These are phyloP conservation scores for Siniperca obscura DNA, from an alignment of 2,797 vertebrate genomes.

Conservation along the genomic window DNA sequence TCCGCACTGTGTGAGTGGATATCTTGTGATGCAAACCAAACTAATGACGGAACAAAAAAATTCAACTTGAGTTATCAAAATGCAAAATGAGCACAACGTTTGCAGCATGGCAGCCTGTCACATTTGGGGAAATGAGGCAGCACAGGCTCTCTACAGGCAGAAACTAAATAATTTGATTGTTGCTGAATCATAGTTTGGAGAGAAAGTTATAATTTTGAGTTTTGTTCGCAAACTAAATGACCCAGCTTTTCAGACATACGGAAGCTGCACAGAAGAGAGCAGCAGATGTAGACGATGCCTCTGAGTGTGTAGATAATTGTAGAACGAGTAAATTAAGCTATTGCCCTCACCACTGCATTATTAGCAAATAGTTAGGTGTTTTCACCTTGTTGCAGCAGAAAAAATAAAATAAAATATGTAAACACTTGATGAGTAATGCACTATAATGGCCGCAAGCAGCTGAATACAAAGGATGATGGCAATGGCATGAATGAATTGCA, in stretches of 20 bases:
- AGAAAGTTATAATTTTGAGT: constrained; percentile 3
- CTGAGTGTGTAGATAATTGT: constrained; percentile 15
- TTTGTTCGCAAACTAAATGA: background rate
- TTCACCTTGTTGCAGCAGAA: constrained; percentile 29
- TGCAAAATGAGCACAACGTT: background rate
- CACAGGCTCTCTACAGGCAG: background rate
- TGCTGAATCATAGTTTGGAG: constrained; percentile 29
- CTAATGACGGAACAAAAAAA: background rate
- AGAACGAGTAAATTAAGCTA: constrained; percentile 12
- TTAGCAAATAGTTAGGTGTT: constrained; percentile 8
- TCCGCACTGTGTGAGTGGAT: background rate
- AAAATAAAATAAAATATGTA: background rate
- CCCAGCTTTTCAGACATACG: background rate
- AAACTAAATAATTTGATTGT: background rate
- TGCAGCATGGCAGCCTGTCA: constrained; percentile 29
- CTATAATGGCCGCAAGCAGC: constrained; percentile 18
- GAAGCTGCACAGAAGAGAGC: background rate
- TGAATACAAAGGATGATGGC: background rate
- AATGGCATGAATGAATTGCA: constrained; percentile 29
- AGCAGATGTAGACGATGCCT: constrained; percentile 15
- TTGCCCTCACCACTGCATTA: constrained; percentile 1
- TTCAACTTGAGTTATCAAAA: constrained; percentile 15
- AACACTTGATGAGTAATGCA: constrained; percentile 9
- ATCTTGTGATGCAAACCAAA: constrained; percentile 23
- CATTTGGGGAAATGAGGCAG: constrained; percentile 21